Conservation (phyloP, 2,888 invertebrate genomes). For the Cecidostiba fungosa region DNA sequence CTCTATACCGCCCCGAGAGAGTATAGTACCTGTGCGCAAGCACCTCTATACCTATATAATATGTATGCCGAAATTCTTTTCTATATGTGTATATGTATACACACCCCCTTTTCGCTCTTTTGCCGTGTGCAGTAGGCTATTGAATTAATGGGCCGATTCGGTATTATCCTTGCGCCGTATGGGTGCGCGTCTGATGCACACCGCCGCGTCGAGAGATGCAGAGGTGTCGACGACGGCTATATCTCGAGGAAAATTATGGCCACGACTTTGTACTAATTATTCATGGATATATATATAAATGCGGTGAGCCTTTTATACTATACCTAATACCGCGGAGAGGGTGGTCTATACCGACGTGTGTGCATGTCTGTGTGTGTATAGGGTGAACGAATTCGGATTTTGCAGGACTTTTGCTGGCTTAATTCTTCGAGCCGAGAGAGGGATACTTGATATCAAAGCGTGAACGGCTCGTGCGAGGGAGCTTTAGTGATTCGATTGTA, state of each 20-base stretch:
- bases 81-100: neutral
- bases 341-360: neutral
- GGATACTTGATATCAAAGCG: neutral
- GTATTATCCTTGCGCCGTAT: neutral
- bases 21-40: neutral
- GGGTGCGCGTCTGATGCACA: too few relatives aligned
- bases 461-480: neutral
- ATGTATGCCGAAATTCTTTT: neutral
- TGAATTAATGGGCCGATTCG: conserved; percentile 28
- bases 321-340: neutral
- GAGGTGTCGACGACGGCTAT: neutral
- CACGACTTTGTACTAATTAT: neutral
- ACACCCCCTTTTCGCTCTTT: conserved; percentile 11
- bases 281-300: neutral
- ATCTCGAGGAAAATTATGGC: conserved; percentile 17
- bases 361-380: too few relatives aligned
- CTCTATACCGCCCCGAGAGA: conserved; percentile 4
- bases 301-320: neutral
- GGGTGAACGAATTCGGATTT: conserved; percentile 3
- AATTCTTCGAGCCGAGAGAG: neutral
- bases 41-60: neutral
- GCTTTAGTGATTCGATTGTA: neutral
- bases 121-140: too few relatives aligned
- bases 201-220: neutral
- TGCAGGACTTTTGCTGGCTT: neutral